These are phyloP conservation scores for Drosophila funebris DNA, from an alignment of 1,140 invertebrate genomes.

Conservation along the genomic window DNA sequence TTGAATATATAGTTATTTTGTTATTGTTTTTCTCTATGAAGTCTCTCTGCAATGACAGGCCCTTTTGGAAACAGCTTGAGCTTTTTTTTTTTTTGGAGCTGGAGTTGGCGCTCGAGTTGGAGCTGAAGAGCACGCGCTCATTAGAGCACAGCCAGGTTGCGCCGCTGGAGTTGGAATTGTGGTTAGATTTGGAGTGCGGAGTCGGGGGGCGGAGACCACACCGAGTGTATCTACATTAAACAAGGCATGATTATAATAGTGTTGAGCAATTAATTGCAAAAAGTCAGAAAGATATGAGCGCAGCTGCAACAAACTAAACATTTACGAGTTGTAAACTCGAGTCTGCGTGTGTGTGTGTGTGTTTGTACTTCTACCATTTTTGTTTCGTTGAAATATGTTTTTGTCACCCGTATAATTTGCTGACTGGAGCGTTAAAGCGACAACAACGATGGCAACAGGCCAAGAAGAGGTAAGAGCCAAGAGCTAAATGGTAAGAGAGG, in stretches of 20 bases:
- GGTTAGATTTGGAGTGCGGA: constrained; percentile 6
- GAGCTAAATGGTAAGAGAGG: not conserved
- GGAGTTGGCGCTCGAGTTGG: not conserved
- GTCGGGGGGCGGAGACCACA: constrained; percentile 45
- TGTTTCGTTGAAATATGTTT: constrained; percentile 64
- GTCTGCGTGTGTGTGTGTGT: constrained; percentile 34
- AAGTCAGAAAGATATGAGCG: constrained; percentile 32
- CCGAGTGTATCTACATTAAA: constrained; percentile 68
- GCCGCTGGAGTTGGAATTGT: constrained; percentile 24
- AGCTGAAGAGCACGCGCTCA: constrained; percentile 71
- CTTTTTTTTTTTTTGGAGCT: constrained; percentile 52
- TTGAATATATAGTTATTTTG: not conserved
- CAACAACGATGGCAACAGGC: constrained; percentile 59
- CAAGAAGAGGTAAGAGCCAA: not conserved
- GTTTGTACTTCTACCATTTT: constrained; percentile 60
- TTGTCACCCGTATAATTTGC: constrained; percentile 81
- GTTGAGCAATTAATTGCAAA: constrained; percentile 78
- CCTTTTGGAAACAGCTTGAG: constrained; percentile 74
- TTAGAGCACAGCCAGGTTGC: constrained; percentile 53
- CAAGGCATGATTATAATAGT: constrained; percentile 71
- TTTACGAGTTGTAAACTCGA: constrained; percentile 48
- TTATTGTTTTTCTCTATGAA: constrained; percentile 9
- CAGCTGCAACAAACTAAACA: constrained; percentile 65
- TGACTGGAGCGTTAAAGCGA: constrained; percentile 71
- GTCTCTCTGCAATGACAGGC: constrained; percentile 58